Evolutionary conservation across 2,797 vertebrate species (phyloP).

Genomic region (Darevskia mixta): DNA sequence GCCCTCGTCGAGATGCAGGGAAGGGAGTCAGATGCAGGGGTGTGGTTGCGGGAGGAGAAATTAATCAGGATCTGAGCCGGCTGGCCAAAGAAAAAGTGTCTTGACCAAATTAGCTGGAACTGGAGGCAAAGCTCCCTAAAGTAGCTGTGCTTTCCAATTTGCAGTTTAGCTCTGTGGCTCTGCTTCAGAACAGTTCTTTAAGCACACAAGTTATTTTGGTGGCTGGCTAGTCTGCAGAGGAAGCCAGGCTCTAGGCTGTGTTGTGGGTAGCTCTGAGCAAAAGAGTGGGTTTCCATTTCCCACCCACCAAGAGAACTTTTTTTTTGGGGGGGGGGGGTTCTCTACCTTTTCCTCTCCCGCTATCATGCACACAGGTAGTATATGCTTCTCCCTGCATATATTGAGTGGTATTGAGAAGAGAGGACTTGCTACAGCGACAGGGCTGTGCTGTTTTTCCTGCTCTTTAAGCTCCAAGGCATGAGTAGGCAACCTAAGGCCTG

Average conservation of each 20-base stretch:
- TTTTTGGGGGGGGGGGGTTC: background rate
- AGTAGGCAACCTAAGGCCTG: too few species aligned
- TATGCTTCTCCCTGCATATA: background rate
- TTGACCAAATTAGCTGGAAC: conserved; percentile 3
- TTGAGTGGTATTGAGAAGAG: background rate
- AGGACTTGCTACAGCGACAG: background rate
- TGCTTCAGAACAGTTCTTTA: conserved; percentile 3
- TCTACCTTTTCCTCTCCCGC: background rate
- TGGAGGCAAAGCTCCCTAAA: background rate
- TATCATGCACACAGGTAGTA: background rate
- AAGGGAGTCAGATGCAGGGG: conserved; percentile 27
- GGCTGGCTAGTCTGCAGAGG: background rate
- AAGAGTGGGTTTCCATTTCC: background rate
- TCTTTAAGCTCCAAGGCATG: too few species aligned
- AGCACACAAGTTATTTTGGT: background rate
- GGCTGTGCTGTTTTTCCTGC: background rate
- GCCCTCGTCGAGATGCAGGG: conserved; percentile 38
- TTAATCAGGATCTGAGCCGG: conserved; percentile 22
- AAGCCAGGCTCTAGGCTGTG: background rate
- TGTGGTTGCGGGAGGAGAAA: conserved; percentile 16
- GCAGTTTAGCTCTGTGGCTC: background rate
- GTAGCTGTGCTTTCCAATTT: background rate
- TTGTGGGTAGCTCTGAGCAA: background rate
- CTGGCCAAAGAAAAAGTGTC: background rate
- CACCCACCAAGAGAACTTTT: background rate